phyloP scores from a whole-genome alignment of 2,113 vertebrate genomes.

The Sclerurus mexicanus region DNA sequence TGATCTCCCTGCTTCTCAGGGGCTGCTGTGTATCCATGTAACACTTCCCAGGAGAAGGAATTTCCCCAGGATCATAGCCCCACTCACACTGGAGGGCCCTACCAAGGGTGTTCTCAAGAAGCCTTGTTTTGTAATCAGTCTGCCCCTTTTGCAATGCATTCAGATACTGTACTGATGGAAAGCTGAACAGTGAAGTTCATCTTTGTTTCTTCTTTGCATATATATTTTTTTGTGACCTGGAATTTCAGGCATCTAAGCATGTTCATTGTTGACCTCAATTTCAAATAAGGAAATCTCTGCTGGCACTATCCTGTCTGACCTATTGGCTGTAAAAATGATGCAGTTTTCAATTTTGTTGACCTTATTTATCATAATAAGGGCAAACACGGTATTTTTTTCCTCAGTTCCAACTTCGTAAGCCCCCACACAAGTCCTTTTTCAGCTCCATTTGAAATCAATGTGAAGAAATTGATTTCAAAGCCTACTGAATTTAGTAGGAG shows the following conservation, averaged over 20 bases:
- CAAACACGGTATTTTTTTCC: background rate
- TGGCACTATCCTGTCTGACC: background rate
- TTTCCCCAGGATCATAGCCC: background rate
- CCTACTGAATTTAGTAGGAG: background rate
- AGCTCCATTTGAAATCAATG: constrained; percentile 34
- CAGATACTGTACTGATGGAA: background rate
- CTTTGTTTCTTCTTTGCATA: background rate
- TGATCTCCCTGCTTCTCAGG: background rate
- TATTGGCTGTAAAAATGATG: background rate
- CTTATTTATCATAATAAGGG: constrained; percentile 7
- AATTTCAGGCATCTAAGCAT: background rate
- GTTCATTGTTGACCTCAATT: background rate
- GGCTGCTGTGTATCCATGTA: background rate
- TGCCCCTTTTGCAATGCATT: background rate
- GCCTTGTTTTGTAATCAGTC: background rate
- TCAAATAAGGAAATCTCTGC: background rate
- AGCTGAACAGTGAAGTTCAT: background rate
- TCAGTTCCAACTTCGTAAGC: background rate
- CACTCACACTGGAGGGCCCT: background rate
- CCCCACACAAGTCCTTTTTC: background rate
- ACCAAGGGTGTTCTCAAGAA: background rate
- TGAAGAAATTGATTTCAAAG: constrained; percentile 32
- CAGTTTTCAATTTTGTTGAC: background rate
- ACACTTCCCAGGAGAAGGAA: background rate
- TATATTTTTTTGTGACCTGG: background rate